Evolutionary conservation across 2,888 invertebrate genomes (phyloP), one percentile per base, ranked within the genome.

Genomic region (Pammene fasciana): DNA sequence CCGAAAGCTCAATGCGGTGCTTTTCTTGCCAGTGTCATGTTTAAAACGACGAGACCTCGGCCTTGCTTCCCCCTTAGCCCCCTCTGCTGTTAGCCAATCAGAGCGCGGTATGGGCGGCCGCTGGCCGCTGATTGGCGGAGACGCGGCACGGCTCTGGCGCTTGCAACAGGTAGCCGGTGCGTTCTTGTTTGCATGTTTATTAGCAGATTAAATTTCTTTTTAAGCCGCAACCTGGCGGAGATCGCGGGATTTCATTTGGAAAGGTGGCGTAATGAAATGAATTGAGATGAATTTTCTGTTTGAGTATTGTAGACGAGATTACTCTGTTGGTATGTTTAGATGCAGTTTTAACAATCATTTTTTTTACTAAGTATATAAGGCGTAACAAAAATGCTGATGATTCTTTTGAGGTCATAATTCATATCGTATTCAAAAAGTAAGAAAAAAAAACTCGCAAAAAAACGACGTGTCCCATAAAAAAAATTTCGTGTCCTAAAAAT

Each of bases 151-250:
- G 90, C 88, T 84, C 89, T 85, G 79, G 85, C 84, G 90, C 89
- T 68, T 88, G 94, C 83, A 94, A 95, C 86, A 94, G 94, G 93
- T 93, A 88, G 86, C 85, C 83, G 80, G 78, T 82, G 85, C 83
- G 86, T 86, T 87, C 87, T 86, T 92, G 89, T 91, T 90, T 90
- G 90, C 90, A 88, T 92, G 90, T 90, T 90, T 92, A 92, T 92
- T 91, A 92, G 91, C 83, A 86, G 90, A 92, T 92, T 89, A 89
- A 88, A 88, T 90, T 88, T 86, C 83, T 88, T 91, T 90, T 90
- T 86, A 82, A 86, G 80, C 87, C 86, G 83, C 87, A 85, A 86
- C 86, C 87, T 86, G 80, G 83, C 70, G 76, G 75, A 76, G 83
- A 84, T 81, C 82, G 85, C 82, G 78, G 79, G 82, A 82, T 82